Evolutionary conservation across 2,888 invertebrate genomes (phyloP).

Genomic region (Thelaira solivaga): DNA sequence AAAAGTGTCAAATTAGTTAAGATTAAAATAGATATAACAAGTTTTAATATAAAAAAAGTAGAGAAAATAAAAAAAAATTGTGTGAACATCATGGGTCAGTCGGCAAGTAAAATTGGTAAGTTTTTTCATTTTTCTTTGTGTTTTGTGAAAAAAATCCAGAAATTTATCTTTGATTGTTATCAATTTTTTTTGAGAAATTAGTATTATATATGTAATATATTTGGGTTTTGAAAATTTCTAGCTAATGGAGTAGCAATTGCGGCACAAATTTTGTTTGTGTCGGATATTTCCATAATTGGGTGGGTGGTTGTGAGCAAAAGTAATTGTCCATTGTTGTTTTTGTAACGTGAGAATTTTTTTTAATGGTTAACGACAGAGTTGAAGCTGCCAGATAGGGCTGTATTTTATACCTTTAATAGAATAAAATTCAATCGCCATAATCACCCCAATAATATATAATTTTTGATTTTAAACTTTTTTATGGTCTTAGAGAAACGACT

Average conservation of each 20-base stretch:
- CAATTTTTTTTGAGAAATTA: no score
- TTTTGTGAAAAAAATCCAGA: constrained; percentile 1
- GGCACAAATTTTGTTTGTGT: constrained; percentile 49
- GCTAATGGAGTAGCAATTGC: constrained; percentile 44
- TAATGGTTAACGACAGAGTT: background rate
- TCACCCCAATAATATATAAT: no score
- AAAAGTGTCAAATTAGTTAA: constrained; percentile 60
- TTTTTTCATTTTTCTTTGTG: constrained; percentile 42
- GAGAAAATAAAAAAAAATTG: constrained; percentile 29
- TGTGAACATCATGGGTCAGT: constrained; percentile 70
- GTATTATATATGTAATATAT: no score
- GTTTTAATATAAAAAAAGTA: constrained; percentile 33
- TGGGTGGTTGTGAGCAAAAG: constrained; percentile 36
- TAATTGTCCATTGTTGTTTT: constrained; percentile 34
- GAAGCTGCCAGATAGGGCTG: constrained; percentile 24
- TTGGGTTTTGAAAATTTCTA: background rate
- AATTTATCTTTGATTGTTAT: no score
- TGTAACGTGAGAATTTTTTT: constrained; percentile 54
- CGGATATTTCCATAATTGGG: constrained; percentile 38
- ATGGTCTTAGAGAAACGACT: no score
- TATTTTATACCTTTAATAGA: background rate
- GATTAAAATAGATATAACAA: constrained; percentile 14
- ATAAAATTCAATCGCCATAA: no score
- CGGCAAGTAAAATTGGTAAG: constrained; percentile 75
- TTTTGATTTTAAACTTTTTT: no score